Evolutionary conservation across 1,140 invertebrate species (phyloP).

Genomic region (Drosophila auraria): DNA sequence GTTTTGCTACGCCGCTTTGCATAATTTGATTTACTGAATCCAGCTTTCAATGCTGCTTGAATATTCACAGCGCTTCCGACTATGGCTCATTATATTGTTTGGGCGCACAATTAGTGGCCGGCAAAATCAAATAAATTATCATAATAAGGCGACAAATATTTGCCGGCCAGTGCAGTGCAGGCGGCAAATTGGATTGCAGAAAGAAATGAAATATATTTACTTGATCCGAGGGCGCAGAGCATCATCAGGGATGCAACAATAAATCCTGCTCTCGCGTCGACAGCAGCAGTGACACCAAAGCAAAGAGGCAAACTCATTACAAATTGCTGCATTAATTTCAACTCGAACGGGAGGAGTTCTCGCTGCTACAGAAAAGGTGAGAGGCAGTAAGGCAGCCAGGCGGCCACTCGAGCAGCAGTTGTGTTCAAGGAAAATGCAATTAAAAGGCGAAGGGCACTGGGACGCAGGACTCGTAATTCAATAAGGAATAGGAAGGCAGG

Average conservation of each 20-base stretch:
- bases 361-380: constrained; percentile 14
- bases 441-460: constrained; percentile 62
- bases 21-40: constrained; percentile 67
- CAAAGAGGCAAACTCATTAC: constrained; percentile 74
- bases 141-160: constrained; percentile 70
- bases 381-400: neutral
- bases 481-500: constrained; percentile 60
- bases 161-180: constrained; percentile 41
- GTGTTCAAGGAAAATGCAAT: constrained; percentile 73
- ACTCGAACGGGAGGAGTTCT: constrained; percentile 51
- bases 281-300: constrained; percentile 38
- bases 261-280: constrained; percentile 59
- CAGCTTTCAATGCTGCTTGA: constrained; percentile 25
- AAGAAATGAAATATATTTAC: constrained; percentile 44
- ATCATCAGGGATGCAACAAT: constrained; percentile 62
- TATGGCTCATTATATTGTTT: constrained; percentile 43
- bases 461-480: constrained; percentile 62
- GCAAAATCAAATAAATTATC: constrained; percentile 68
- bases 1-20: constrained; percentile 44
- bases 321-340: constrained; percentile 83
- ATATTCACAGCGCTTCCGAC: constrained; percentile 47
- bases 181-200: constrained; percentile 44
- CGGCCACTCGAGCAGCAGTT: constrained; percentile 66
- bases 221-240: constrained; percentile 8
- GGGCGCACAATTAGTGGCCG: constrained; percentile 60